Percentiles rank a stretch among this genome's conserved stretches.
Conservation (phyloP, 2,113 vertebrate species). For the Poecile atricapillus region DNA sequence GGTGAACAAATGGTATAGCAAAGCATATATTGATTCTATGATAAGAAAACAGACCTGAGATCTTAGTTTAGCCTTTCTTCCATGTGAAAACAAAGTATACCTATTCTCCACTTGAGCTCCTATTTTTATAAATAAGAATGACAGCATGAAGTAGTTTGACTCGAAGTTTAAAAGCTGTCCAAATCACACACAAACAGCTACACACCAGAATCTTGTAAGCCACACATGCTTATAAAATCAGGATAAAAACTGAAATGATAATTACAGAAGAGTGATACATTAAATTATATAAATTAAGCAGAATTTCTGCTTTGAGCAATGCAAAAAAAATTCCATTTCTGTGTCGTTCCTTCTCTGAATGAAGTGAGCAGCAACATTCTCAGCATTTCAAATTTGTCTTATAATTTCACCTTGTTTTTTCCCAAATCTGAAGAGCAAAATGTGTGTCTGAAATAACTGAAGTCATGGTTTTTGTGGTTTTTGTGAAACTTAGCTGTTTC, state of each 20-base stretch:
- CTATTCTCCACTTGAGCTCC: background rate
- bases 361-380: background rate
- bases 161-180: background rate
- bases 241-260: background rate
- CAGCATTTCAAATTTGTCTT: background rate
- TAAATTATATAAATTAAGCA: background rate
- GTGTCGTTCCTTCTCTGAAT: background rate
- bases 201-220: background rate
- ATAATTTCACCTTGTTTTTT: background rate
- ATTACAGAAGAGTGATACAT: background rate
- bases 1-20: background rate
- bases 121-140: background rate
- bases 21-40: background rate
- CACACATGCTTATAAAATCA: background rate
- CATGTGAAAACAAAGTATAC: background rate
- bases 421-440: background rate
- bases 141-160: background rate
- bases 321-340: background rate
- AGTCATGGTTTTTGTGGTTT: background rate
- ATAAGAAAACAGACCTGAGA: background rate
- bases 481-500: background rate
- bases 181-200: background rate
- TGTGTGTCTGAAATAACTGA: background rate
- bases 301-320: background rate
- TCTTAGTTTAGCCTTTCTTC: background rate